Conservation (phyloP, 1,140 invertebrate species). For the Penaeus indicus region DNA sequence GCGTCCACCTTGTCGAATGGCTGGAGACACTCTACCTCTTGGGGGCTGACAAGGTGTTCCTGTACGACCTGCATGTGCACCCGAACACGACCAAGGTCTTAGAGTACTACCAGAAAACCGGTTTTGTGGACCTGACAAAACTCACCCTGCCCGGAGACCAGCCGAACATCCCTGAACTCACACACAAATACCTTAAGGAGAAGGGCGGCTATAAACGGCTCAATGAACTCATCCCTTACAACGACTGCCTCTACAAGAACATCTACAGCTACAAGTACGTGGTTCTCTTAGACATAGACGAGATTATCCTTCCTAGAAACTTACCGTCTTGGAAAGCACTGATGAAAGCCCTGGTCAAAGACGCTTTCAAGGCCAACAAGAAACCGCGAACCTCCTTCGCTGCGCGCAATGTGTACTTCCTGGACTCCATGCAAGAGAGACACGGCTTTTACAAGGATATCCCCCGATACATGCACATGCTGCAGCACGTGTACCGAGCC, state of each 20-base stretch:
- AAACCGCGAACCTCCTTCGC: slow-evolving; percentile 88
- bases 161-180: slow-evolving; percentile 87
- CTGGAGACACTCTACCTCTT: slow-evolving; percentile 88
- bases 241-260: slow-evolving; percentile 95
- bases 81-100: slow-evolving; percentile 91
- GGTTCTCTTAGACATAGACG: slow-evolving; percentile 88
- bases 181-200: background rate
- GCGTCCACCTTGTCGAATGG: slow-evolving; percentile 92
- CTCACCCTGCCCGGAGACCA: slow-evolving; percentile 91
- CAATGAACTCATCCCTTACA: slow-evolving; percentile 96
- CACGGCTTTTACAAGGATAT: slow-evolving; percentile 87
- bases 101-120: slow-evolving; percentile 82
- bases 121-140: slow-evolving; percentile 86
- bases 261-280: slow-evolving; percentile 77
- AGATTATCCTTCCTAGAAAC: slow-evolving; percentile 88
- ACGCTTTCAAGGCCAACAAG: slow-evolving; percentile 78
- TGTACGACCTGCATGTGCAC: slow-evolving; percentile 92
- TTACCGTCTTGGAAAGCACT: slow-evolving; percentile 80
- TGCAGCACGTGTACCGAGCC: slow-evolving; percentile 91
- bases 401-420: slow-evolving; percentile 93
- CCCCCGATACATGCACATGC: slow-evolving; percentile 92
- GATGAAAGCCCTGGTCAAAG: slow-evolving; percentile 79
- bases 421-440: slow-evolving; percentile 87
- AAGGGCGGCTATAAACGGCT: slow-evolving; percentile 87
- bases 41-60: slow-evolving; percentile 92